A percentile compares a stretch with the other conserved stretches of the same genome.
These are phyloP conservation scores for Ciconia stormi DNA, from an alignment of 2,113 vertebrate species.

Conservation along the genomic window DNA sequence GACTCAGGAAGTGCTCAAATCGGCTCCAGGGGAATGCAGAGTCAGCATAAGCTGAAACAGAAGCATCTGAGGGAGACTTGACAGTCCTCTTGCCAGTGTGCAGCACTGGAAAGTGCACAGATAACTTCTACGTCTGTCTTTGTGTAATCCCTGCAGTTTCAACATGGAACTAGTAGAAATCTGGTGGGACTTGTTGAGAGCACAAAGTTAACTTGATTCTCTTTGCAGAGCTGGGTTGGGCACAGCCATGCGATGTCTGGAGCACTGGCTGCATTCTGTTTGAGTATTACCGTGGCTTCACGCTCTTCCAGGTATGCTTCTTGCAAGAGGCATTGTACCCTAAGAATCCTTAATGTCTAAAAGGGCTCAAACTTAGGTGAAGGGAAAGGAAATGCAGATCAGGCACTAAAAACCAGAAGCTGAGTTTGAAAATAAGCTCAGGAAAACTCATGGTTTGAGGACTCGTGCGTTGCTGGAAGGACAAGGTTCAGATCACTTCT, in stretches of 20 bases:
- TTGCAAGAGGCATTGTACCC: too few relatives aligned
- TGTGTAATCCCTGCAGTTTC: neutral
- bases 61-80: neutral
- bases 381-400: neutral
- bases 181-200: neutral
- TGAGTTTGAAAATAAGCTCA: neutral
- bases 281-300: constrained; percentile 82
- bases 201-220: neutral
- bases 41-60: neutral
- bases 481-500: neutral
- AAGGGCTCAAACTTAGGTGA: too few relatives aligned
- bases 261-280: constrained; percentile 82
- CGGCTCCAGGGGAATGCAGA: neutral
- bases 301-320: constrained; percentile 75
- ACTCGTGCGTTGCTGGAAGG: neutral
- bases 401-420: neutral
- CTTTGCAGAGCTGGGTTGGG: constrained; percentile 81
- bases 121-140: neutral
- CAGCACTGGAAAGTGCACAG: fast-evolving
- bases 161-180: neutral
- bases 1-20: fast-evolving
- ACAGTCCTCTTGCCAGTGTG: neutral
- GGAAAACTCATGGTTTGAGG: neutral
- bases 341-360: fast-evolving
- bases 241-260: constrained; percentile 82